A percentile compares a stretch with the other conserved stretches of the same genome.
phyloP scores from a whole-genome alignment of 2,797 vertebrate genomes.

The Delichon dasypus region DNA sequence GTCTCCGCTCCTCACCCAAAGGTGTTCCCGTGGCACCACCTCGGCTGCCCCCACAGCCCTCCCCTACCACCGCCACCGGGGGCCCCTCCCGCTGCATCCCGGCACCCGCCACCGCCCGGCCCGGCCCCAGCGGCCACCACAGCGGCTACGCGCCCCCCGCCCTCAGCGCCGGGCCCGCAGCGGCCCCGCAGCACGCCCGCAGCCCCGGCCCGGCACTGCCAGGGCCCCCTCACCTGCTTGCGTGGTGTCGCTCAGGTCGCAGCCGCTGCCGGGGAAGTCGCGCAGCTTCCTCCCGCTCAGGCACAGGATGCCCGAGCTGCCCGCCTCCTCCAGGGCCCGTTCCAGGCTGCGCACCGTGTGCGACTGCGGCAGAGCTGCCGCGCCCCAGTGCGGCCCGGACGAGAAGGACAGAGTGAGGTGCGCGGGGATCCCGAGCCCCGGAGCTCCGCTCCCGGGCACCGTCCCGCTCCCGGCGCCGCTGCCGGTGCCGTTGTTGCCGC shows the following conservation, averaged over 20 bases:
- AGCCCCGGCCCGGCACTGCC: background rate
- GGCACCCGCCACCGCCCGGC: background rate
- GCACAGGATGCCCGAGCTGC: background rate
- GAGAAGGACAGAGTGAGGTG: background rate
- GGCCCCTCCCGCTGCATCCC: background rate
- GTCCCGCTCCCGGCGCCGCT: background rate
- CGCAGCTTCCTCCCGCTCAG: background rate
- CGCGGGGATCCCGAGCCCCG: constrained; percentile 1
- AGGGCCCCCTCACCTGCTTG: background rate
- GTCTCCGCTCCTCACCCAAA: background rate
- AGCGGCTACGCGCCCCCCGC: background rate
- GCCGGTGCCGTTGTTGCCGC: constrained; percentile 44
- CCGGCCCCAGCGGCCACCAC: background rate
- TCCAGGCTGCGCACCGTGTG: constrained; percentile 91
- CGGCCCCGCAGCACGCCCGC: background rate
- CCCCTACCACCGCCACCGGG: background rate
- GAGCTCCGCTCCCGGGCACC: background rate
- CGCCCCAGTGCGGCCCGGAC: constrained; percentile 84
- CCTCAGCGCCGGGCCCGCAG: background rate
- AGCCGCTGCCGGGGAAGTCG: constrained; percentile 86
- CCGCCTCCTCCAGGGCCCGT: constrained; percentile 54
- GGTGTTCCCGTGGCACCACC: background rate
- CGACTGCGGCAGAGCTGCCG: constrained; percentile 76
- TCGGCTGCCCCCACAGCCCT: background rate
- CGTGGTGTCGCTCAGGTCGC: constrained; percentile 6